A percentile compares a stretch with the other conserved stretches of the same genome.
phyloP scores from a whole-genome alignment of 2,888 invertebrate species.

The Seira musarum region DNA sequence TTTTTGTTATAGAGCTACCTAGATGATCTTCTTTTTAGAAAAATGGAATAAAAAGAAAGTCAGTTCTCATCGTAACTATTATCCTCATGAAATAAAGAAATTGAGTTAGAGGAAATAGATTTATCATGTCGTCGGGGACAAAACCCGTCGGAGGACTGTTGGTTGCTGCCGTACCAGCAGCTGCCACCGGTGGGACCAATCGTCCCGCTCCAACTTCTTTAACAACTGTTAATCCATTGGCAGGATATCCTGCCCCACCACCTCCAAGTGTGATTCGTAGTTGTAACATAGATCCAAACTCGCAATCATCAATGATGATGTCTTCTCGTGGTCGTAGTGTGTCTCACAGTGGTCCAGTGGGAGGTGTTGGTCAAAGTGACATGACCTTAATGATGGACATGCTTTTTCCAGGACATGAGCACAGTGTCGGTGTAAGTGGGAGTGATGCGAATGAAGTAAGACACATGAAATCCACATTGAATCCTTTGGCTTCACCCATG shows the following conservation, averaged over 20 bases:
- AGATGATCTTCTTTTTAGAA: too few relatives aligned
- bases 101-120: constrained; percentile 11
- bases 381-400: constrained; percentile 56
- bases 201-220: neutral
- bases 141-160: constrained; percentile 55
- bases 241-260: constrained; percentile 43
- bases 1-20: too few relatives aligned
- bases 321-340: constrained; percentile 40
- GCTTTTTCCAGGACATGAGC: constrained; percentile 48
- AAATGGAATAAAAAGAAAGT: too few relatives aligned
- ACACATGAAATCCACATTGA: constrained; percentile 49
- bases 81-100: too few relatives aligned
- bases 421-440: constrained; percentile 31
- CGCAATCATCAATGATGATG: constrained; percentile 12
- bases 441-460: constrained; percentile 17
- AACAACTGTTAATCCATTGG: neutral
- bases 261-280: constrained; percentile 55
- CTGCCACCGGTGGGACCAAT: neutral
- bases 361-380: constrained; percentile 34
- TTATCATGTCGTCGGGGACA: constrained; percentile 50
- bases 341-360: constrained; percentile 46
- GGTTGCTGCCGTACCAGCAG: constrained; percentile 9
- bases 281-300: constrained; percentile 38
- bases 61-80: too few relatives aligned
- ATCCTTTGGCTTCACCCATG: constrained; percentile 36